These are phyloP conservation scores for Mesitornis unicolor DNA, from an alignment of 2,113 vertebrate species.

Conservation along the genomic window DNA sequence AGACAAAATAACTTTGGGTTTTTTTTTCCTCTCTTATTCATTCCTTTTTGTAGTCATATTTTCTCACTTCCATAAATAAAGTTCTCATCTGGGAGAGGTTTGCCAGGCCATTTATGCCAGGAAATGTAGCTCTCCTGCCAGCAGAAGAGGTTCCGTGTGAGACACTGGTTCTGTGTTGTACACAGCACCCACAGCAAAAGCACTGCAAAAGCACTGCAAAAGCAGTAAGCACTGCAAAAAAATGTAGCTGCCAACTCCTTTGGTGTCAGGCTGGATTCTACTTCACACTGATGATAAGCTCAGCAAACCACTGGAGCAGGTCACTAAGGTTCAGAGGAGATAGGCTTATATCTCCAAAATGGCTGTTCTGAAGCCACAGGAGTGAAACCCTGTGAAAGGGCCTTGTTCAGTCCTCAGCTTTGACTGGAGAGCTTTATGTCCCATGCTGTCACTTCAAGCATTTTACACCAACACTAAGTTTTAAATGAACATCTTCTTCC, in stretches of 20 bases:
- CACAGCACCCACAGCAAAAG: not conserved
- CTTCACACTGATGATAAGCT: not conserved
- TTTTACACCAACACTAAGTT: not conserved
- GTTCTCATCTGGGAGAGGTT: not conserved
- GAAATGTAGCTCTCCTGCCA: not conserved
- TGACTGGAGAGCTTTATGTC: not conserved
- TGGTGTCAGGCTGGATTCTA: not conserved
- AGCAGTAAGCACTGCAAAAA: not conserved
- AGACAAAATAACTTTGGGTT: not conserved
- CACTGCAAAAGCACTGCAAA: too few species aligned
- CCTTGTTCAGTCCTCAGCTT: not conserved
- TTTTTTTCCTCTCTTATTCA: not conserved
- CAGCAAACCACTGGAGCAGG: not conserved
- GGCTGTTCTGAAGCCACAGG: not conserved
- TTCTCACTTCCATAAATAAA: not conserved
- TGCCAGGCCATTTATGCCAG: rapidly evolving
- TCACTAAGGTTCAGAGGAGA: not conserved
- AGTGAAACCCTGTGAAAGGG: rapidly evolving
- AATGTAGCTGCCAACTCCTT: not conserved
- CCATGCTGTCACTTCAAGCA: not conserved
- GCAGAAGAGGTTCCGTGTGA: not conserved
- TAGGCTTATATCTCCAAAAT: not conserved
- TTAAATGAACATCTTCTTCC: not conserved
- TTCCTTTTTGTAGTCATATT: not conserved
- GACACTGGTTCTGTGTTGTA: not conserved